These are phyloP conservation scores for Opisthograptis luteolata DNA, from an alignment of 2,888 invertebrate species.

Conservation along the genomic window DNA sequence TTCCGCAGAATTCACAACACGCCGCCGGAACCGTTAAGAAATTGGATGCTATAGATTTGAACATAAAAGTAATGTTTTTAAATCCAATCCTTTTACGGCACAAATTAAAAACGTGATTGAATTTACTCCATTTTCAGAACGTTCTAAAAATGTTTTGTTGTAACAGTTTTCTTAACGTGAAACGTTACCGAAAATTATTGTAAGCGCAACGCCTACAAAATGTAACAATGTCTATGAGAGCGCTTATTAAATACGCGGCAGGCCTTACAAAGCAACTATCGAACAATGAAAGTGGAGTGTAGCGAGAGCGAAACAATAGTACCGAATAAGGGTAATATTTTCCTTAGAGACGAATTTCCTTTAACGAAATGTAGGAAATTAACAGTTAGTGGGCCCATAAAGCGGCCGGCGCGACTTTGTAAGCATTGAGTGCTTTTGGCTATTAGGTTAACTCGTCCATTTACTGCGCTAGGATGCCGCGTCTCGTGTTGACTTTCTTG, in stretches of 20 bases:
- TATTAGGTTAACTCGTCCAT: constrained; percentile 82
- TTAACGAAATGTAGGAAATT: constrained; percentile 77
- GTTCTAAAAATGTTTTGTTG: constrained; percentile 10
- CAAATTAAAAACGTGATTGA: constrained; percentile 34
- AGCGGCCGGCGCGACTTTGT: constrained; percentile 77
- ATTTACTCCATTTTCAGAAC: constrained; percentile 14
- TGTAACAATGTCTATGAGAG: constrained; percentile 37
- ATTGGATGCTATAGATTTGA: constrained; percentile 34
- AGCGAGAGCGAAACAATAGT: constrained; percentile 59
- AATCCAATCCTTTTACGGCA: constrained; percentile 28
- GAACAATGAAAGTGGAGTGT: constrained; percentile 55
- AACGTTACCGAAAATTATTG: constrained; percentile 19
- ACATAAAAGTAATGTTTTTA: constrained; percentile 29
- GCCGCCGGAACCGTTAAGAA: constrained; percentile 32
- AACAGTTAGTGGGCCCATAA: constrained; percentile 79
- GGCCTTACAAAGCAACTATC: constrained; percentile 49
- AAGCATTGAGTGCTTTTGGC: constrained; percentile 83
- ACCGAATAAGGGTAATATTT: constrained; percentile 63
- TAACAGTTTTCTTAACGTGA: constrained; percentile 8
- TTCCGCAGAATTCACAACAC: constrained; percentile 20
- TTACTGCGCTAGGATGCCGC: constrained; percentile 69
- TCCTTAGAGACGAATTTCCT: constrained; percentile 71
- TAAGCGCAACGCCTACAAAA: constrained; percentile 24
- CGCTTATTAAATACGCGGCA: constrained; percentile 53
- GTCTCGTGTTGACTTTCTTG: constrained; percentile 67